Conservation (phyloP, 2,113 vertebrate species). For the Callorhinus ursinus region DNA sequence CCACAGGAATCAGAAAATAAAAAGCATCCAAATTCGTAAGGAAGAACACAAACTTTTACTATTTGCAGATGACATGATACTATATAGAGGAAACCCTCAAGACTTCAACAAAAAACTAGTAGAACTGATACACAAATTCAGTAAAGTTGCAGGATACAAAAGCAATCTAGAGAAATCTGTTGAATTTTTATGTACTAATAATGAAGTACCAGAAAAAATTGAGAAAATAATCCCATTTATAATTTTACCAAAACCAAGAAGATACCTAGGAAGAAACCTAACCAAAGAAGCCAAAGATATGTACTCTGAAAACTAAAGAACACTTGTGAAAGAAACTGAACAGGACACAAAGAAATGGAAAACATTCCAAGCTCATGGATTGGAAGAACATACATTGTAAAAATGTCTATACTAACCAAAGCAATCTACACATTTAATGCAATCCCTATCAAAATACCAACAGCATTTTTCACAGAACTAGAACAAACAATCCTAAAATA, state of each 20-base stretch:
- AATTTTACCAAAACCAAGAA: background rate
- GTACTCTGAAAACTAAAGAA: background rate
- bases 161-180: background rate
- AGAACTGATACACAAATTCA: background rate
- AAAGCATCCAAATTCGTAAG: background rate
- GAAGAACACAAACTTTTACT: background rate
- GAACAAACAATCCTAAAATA: too few relatives aligned
- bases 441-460: too few relatives aligned
- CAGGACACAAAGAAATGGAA: background rate
- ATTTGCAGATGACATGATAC: background rate
- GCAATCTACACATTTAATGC: too few relatives aligned
- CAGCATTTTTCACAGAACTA: too few relatives aligned
- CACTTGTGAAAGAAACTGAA: background rate
- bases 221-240: background rate
- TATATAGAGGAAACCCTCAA: background rate
- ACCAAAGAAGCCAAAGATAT: background rate
- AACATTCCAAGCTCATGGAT: background rate
- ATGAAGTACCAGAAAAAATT: background rate
- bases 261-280: background rate
- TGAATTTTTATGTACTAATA: background rate
- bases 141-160: background rate
- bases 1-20: background rate
- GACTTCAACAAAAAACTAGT: background rate
- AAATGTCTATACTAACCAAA: too few relatives aligned
- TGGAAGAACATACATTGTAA: background rate